phyloP scores from a whole-genome alignment of 2,888 invertebrate genomes.

The Pseudanteris insignis region DNA sequence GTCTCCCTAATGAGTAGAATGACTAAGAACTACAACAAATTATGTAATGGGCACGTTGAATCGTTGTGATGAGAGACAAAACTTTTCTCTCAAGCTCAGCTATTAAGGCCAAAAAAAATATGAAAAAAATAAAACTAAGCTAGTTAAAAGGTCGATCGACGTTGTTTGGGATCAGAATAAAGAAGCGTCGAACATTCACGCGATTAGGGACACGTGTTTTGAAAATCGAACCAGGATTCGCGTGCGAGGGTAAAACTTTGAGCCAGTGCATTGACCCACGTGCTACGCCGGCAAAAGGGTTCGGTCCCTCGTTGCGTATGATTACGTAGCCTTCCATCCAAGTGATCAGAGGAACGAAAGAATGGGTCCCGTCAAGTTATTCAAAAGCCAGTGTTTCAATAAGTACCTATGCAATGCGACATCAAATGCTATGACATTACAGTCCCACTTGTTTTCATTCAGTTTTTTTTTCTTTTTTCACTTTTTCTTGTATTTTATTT shows the following conservation, averaged over 20 bases:
- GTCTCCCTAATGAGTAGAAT: too few species aligned
- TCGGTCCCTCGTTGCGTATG: slow-evolving; percentile 30
- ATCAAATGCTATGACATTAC: slow-evolving; percentile 13
- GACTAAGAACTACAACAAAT: too few species aligned
- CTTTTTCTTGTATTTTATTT: too few species aligned
- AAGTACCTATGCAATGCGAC: slow-evolving; percentile 16
- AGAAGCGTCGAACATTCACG: slow-evolving; percentile 1
- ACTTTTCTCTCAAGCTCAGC: too few species aligned
- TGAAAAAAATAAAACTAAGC: too few species aligned
- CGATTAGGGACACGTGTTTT: slow-evolving; percentile 10
- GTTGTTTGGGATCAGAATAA: too few species aligned
- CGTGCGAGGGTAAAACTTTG: slow-evolving; percentile 27
- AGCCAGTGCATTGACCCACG: slow-evolving; percentile 37
- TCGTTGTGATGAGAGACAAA: too few species aligned
- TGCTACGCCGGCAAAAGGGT: slow-evolving; percentile 33
- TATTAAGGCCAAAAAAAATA: too few species aligned
- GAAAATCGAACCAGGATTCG: slow-evolving; percentile 10
- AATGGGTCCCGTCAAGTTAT: slow-evolving; percentile 23
- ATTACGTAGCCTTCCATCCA: slow-evolving; percentile 41
- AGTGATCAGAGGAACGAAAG: slow-evolving; percentile 35
- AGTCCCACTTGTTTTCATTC: not conserved
- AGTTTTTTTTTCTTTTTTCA: not conserved
- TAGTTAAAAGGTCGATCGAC: too few species aligned
- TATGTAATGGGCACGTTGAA: too few species aligned
- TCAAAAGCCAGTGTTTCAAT: slow-evolving; percentile 26